phyloP scores from a whole-genome alignment of 2,888 invertebrate species.

The Tenthredo scrophulariae region DNA sequence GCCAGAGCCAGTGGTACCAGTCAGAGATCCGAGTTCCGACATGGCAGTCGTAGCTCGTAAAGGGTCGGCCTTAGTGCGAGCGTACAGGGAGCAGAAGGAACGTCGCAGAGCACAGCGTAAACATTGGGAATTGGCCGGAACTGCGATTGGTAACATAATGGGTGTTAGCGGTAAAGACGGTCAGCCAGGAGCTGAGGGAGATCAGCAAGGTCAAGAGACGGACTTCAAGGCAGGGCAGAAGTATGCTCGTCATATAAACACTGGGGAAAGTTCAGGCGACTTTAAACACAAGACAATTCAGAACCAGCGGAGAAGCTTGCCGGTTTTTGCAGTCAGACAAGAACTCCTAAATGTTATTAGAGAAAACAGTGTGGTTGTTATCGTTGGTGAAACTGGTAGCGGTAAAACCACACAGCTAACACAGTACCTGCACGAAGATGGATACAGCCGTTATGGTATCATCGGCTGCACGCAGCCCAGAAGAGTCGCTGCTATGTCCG shows the following conservation, averaged over 20 bases:
- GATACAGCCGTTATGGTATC: constrained; percentile 94
- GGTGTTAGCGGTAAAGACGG: constrained; percentile 89
- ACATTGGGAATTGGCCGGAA: constrained; percentile 99
- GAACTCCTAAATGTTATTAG: constrained; percentile 94
- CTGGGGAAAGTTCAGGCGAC: constrained; percentile 82
- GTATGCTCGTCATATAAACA: constrained; percentile 96
- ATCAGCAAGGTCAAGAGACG: constrained; percentile 79
- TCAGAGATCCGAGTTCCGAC: constrained; percentile 97
- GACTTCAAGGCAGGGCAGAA: constrained; percentile 97
- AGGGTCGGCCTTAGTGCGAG: constrained; percentile 94
- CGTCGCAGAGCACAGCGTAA: constrained; percentile 98
- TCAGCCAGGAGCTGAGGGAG: constrained; percentile 88
- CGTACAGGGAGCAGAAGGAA: constrained; percentile 97
- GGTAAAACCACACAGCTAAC: constrained; percentile 99
- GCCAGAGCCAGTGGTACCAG: constrained; percentile 98
- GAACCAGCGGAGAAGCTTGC: constrained; percentile 94
- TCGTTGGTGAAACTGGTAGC: constrained; percentile 96
- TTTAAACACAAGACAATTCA: constrained; percentile 90
- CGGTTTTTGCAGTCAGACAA: constrained; percentile 97
- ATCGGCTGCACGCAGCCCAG: constrained; percentile 99
- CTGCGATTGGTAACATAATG: constrained; percentile 97
- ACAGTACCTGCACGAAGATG: constrained; percentile 98
- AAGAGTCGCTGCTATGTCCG: constrained; percentile 99
- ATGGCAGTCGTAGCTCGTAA: constrained; percentile 98
- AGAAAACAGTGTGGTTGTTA: constrained; percentile 96